phyloP scores from a whole-genome alignment of 2,888 invertebrate species.

The Ichneumoninae sp. region DNA sequence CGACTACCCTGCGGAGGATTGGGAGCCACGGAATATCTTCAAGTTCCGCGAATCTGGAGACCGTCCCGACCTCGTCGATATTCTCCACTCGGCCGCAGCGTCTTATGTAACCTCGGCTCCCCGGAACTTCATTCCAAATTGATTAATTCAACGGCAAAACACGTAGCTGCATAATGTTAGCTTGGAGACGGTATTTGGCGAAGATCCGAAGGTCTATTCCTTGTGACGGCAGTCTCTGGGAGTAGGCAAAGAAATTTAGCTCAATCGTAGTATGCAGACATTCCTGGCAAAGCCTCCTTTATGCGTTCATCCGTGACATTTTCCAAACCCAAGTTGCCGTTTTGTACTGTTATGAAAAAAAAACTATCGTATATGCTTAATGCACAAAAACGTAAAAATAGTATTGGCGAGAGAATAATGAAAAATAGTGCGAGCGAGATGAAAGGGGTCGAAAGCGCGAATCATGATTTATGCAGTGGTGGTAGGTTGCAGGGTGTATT shows the following conservation, averaged over 20 bases:
- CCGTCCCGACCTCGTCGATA: conserved; percentile 40
- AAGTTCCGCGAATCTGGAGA: conserved; percentile 33
- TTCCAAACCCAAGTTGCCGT: background rate
- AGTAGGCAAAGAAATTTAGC: background rate
- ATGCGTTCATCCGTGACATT: background rate
- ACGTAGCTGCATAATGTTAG: conserved; percentile 17
- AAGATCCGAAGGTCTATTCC: background rate
- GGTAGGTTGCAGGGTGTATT: conserved; percentile 70
- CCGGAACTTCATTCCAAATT: conserved; percentile 35
- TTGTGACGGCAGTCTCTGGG: background rate
- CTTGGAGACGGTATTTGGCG: background rate
- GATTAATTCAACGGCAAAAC: conserved; percentile 32
- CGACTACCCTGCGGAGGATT: conserved; percentile 37
- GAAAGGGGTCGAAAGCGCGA: conserved; percentile 56
- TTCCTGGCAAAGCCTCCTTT: background rate
- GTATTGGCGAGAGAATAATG: conserved; percentile 41
- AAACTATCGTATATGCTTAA: background rate
- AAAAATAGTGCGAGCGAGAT: conserved; percentile 48
- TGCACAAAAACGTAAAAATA: conserved; percentile 8
- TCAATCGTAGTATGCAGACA: background rate
- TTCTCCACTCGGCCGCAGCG: conserved; percentile 28
- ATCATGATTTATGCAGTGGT: conserved; percentile 79
- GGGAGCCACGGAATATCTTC: conserved; percentile 6
- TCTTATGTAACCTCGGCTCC: conserved; percentile 25
- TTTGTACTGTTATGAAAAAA: background rate